A percentile compares a stretch with the other conserved stretches of the same genome.
Evolutionary conservation across 2,888 invertebrate species (phyloP).

Genomic region (Scotopteryx bipunctaria): DNA sequence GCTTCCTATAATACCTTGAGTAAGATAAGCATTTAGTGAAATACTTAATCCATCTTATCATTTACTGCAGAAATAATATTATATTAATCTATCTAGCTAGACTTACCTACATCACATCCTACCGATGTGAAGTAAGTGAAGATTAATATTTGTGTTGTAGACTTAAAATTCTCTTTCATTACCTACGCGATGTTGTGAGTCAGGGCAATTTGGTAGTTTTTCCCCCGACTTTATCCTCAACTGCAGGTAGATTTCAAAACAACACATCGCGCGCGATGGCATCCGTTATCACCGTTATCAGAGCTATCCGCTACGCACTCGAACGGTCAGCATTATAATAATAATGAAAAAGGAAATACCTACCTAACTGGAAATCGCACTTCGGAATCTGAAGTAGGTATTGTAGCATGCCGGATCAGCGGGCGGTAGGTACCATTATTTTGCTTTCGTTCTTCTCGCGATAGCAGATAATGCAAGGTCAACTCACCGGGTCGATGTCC

Average conservation of each 20-base stretch:
- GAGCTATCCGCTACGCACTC: conserved; percentile 32
- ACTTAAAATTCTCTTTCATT: conserved; percentile 31
- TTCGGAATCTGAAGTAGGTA: conserved; percentile 31
- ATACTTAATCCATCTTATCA: no score
- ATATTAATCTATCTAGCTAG: no score
- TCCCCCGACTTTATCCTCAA: conserved; percentile 36
- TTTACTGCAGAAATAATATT: no score
- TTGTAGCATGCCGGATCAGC: conserved; percentile 22
- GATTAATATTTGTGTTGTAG: conserved; percentile 25
- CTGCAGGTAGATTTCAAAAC: conserved; percentile 62
- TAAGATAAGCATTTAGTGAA: no score
- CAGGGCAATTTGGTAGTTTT: conserved; percentile 46
- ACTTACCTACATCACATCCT: no score
- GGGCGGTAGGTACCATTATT: conserved; percentile 23
- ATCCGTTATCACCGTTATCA: conserved; percentile 42
- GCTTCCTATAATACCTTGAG: no score
- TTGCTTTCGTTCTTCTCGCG: conserved; percentile 38
- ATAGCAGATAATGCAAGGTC: conserved; percentile 70
- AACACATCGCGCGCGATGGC: conserved; percentile 37
- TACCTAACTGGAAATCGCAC: conserved; percentile 32
- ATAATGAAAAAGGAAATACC: conserved; percentile 34
- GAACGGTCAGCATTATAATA: conserved; percentile 27
- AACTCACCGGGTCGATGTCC: conserved; percentile 92
- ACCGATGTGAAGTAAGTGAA: no score
- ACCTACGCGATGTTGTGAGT: conserved; percentile 40